Conservation (phyloP, 2,113 vertebrate species). For the Oenanthe melanoleuca region DNA sequence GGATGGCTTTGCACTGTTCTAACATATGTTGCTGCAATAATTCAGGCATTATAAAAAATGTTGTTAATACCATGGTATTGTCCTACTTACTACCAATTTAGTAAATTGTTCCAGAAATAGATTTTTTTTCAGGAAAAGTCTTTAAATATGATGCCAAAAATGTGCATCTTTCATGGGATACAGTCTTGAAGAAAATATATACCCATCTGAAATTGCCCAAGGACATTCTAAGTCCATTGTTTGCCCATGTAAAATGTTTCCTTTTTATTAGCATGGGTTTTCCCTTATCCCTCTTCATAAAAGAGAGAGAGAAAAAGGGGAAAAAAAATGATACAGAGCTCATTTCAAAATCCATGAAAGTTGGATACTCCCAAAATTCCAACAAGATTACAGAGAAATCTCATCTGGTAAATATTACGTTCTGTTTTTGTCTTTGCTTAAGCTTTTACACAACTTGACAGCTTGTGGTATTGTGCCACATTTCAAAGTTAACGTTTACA, state of each 20-base stretch:
- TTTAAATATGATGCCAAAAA: constrained; percentile 50
- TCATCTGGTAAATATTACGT: constrained; percentile 90
- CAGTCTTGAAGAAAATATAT: constrained; percentile 24
- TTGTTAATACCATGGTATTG: constrained; percentile 47
- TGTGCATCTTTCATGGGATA: constrained; percentile 42
- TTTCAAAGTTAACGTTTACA: constrained; percentile 82
- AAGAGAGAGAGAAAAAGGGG: neutral
- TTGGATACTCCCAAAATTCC: constrained; percentile 86
- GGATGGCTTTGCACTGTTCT: constrained; percentile 27
- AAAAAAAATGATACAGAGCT: constrained; percentile 68
- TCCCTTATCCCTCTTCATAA: constrained; percentile 47
- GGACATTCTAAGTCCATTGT: constrained; percentile 46
- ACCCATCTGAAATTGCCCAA: constrained; percentile 51
- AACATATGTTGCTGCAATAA: constrained; percentile 46
- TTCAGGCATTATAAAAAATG: constrained; percentile 53
- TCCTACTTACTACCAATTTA: constrained; percentile 63
- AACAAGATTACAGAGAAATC: constrained; percentile 83
- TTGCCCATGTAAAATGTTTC: constrained; percentile 57
- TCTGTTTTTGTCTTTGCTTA: constrained; percentile 83
- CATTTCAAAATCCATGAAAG: constrained; percentile 83
- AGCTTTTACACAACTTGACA: constrained; percentile 84
- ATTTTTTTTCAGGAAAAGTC: constrained; percentile 16
- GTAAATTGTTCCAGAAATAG: constrained; percentile 65
- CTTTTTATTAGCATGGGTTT: constrained; percentile 62
- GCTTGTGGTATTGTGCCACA: constrained; percentile 83